phyloP scores from a whole-genome alignment of 1,140 invertebrate species.

The Globodera rostochiensis region DNA sequence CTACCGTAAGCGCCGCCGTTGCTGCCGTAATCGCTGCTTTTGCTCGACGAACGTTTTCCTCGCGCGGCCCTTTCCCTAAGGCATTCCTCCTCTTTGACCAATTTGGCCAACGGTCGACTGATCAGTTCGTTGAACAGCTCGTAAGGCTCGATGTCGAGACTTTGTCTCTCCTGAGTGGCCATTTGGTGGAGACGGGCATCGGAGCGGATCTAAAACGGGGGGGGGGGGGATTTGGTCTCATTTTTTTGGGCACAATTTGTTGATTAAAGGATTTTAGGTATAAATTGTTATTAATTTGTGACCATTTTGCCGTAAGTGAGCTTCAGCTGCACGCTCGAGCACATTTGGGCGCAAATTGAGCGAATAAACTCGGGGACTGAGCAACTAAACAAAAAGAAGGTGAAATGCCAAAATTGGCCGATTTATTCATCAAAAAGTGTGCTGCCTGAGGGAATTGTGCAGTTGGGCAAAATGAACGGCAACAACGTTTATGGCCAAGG shows the following conservation, averaged over 20 bases:
- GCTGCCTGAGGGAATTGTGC: constrained; percentile 30
- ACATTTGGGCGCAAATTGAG: constrained; percentile 42
- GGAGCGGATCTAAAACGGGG: constrained; percentile 9
- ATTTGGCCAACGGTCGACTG: constrained; percentile 30
- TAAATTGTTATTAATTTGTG: neutral
- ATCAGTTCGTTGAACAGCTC: constrained; percentile 45
- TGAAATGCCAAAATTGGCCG: neutral
- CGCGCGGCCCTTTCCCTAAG: neutral
- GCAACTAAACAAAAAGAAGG: constrained; percentile 30
- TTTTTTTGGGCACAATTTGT: neutral
- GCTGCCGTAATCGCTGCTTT: constrained; percentile 9
- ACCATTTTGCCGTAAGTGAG: constrained; percentile 34
- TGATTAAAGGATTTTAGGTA: neutral
- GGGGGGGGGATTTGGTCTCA: neutral
- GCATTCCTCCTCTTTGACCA: neutral
- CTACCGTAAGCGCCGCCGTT: constrained; percentile 1
- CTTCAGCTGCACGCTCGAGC: constrained; percentile 15
- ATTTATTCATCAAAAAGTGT: no score
- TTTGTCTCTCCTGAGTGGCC: constrained; percentile 21
- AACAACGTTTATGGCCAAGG: constrained; percentile 36
- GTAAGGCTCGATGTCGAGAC: constrained; percentile 36
- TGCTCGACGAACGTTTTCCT: neutral
- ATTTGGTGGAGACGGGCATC: constrained; percentile 35
- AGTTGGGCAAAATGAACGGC: constrained; percentile 51
- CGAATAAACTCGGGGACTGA: constrained; percentile 48